These are phyloP conservation scores for Stratiolaelaps scimitus DNA, from an alignment of 1,140 invertebrate species.

Conservation along the genomic window DNA sequence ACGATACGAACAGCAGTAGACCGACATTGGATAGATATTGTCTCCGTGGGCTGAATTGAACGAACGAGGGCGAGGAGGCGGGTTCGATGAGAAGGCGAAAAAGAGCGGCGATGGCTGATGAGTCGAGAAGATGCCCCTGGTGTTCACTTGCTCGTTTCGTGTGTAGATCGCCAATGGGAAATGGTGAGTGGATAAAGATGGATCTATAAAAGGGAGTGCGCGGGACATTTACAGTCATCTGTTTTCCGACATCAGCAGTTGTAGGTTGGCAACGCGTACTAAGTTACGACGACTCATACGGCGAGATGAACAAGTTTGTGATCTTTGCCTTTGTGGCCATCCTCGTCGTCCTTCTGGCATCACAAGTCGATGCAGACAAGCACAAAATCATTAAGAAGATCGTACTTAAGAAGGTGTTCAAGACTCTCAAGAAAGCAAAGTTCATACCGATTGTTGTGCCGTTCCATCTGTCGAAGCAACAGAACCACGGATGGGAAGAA, in stretches of 20 bases:
- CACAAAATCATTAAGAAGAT: conserved; percentile 27
- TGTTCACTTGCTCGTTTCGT: too few species aligned
- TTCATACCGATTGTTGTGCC: conserved; percentile 27
- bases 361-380: conserved; percentile 10
- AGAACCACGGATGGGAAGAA: neutral
- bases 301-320: conserved; percentile 24
- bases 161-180: neutral
- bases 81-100: conserved; percentile 38
- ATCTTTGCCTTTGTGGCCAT: conserved; percentile 18
- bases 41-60: neutral
- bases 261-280: too few species aligned
- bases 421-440: conserved; percentile 27
- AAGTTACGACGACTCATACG: too few species aligned
- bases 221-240: conserved; percentile 49
- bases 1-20: conserved; percentile 29
- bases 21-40: conserved; percentile 25
- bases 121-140: neutral
- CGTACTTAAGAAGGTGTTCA: conserved; percentile 24
- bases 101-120: conserved; percentile 34
- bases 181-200: conserved; percentile 40
- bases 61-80: conserved; percentile 35
- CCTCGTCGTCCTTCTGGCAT: conserved; percentile 7
- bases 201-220: conserved; percentile 48
- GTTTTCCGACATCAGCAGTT: conserved; percentile 1
- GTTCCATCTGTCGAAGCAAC: conserved; percentile 19